These are phyloP conservation scores for Xiphophorus maculatus DNA, from an alignment of 2,113 vertebrate species.

Conservation along the genomic window DNA sequence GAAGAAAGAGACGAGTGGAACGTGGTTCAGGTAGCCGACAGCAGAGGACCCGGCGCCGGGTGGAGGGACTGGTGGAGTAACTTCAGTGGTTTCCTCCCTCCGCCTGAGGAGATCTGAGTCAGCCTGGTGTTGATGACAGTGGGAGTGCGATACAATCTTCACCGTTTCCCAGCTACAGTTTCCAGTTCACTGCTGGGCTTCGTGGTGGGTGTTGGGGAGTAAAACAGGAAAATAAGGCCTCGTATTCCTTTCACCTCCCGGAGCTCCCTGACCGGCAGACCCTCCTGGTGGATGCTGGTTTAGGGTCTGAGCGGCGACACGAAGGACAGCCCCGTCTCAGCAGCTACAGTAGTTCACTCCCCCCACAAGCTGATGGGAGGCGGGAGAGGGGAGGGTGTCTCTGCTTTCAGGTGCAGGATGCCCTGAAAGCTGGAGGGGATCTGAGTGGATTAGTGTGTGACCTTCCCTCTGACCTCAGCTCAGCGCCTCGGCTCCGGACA, in stretches of 20 bases:
- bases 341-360: slow-evolving; percentile 9
- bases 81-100: not conserved
- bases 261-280: slow-evolving; percentile 3
- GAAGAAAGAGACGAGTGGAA: not conserved
- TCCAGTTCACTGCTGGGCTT: slow-evolving; percentile 36
- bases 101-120: slow-evolving; percentile 7
- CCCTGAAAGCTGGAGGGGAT: slow-evolving; percentile 2
- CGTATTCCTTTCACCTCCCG: slow-evolving; percentile 25
- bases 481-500: slow-evolving; percentile 88
- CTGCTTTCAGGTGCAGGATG: not conserved
- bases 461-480: slow-evolving; percentile 34
- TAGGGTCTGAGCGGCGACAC: slow-evolving; percentile 1
- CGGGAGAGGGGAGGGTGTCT: not conserved
- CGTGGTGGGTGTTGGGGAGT: slow-evolving; percentile 8
- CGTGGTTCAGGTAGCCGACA: not conserved
- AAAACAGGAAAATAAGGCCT: slow-evolving; percentile 63
- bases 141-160: slow-evolving; percentile 60
- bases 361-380: not conserved
- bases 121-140: slow-evolving; percentile 5
- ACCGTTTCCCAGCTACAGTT: slow-evolving; percentile 46
- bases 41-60: not conserved
- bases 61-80: not conserved
- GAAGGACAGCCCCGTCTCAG: slow-evolving; percentile 22
- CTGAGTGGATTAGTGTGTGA: slow-evolving; percentile 18
- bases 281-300: slow-evolving; percentile 29